Evolutionary conservation across 2,113 vertebrate species (phyloP).

Genomic region (Varanus komodoensis): DNA sequence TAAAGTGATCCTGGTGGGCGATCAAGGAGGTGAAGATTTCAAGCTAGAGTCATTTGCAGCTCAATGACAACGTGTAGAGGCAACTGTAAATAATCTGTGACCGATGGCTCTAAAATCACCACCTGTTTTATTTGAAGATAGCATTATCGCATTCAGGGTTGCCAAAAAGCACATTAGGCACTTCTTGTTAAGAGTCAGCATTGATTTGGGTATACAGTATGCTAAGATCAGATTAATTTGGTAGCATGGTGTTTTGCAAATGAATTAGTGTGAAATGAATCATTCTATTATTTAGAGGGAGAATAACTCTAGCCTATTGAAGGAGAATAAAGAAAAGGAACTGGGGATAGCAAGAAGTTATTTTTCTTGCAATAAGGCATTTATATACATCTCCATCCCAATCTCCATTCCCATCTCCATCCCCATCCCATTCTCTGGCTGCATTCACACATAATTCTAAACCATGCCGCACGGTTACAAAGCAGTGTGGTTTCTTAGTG

Average conservation of each 20-base stretch:
- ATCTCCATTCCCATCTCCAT: too few relatives aligned
- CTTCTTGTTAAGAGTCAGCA: neutral
- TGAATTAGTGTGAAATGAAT: neutral
- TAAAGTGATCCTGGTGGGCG: neutral
- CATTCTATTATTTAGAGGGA: neutral
- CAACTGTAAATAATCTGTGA: conserved; percentile 12
- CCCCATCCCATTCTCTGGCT: too few relatives aligned
- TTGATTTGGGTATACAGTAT: neutral
- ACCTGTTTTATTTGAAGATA: neutral
- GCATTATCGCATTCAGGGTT: neutral
- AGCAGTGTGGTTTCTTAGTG: too few relatives aligned
- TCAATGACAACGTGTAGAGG: neutral
- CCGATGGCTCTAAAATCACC: neutral
- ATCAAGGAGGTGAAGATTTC: neutral
- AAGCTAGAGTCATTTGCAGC: conserved; percentile 18
- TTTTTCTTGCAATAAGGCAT: neutral
- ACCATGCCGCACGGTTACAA: too few relatives aligned
- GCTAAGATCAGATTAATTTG: neutral
- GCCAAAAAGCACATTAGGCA: neutral
- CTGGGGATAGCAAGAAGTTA: neutral
- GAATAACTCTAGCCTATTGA: neutral
- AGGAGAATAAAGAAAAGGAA: neutral
- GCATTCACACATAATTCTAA: too few relatives aligned
- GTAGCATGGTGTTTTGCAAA: neutral
- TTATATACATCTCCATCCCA: neutral